phyloP scores from a whole-genome alignment of 92 coral and sea anemone species.

The Plumapathes pennacea region DNA sequence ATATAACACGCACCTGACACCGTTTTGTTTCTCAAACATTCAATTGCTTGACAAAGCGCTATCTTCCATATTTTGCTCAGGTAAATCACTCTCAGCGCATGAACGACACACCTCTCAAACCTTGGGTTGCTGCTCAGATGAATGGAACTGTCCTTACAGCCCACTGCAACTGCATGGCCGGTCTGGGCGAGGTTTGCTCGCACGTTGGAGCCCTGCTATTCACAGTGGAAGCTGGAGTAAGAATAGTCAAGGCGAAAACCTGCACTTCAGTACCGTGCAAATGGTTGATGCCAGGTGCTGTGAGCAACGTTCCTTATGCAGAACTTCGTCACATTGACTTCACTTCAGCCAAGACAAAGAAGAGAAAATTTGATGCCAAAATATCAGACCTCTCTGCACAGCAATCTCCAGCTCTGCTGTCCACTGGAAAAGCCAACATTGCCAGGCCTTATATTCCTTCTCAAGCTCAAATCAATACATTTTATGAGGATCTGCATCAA shows the following conservation, averaged over 20 bases:
- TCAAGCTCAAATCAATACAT: conserved; percentile 13
- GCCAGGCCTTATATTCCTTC: conserved; percentile 31
- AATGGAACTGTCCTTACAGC: conserved; percentile 34
- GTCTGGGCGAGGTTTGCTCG: conserved; percentile 44
- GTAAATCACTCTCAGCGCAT: conserved; percentile 63
- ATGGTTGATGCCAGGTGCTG: conserved; percentile 66
- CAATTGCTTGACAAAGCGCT: too few species aligned
- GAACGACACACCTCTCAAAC: conserved; percentile 36
- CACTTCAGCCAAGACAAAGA: conserved; percentile 43
- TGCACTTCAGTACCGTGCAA: conserved; percentile 61
- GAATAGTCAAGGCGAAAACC: conserved; percentile 31
- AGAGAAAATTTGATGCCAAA: conserved; percentile 33
- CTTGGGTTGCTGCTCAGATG: conserved; percentile 34
- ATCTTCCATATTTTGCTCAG: not conserved
- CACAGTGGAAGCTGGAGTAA: conserved; percentile 60
- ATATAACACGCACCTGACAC: too few species aligned
- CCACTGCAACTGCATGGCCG: conserved; percentile 51
- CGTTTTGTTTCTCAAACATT: too few species aligned
- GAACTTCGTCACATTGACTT: conserved; percentile 60
- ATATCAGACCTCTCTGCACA: conserved; percentile 27
- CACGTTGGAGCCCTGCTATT: conserved; percentile 47
- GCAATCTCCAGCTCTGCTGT: not conserved
- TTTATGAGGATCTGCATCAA: conserved; percentile 31
- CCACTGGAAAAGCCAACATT: not conserved
- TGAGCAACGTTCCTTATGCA: conserved; percentile 33